Conservation (phyloP, 2,797 vertebrate species). For the Gobionotothen gibberifrons region DNA sequence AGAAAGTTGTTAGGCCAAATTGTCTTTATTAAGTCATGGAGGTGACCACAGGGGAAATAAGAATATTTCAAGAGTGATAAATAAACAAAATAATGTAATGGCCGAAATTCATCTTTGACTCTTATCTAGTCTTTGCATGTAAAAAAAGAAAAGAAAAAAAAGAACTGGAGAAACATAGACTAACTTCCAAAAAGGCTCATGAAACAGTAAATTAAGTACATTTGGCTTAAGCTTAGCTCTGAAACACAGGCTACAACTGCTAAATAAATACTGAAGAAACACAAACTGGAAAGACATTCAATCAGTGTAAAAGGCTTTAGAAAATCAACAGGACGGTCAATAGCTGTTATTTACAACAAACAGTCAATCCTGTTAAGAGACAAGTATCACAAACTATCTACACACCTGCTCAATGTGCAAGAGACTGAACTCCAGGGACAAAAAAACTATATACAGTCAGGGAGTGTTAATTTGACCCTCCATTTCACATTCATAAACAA, state of each 20-base stretch:
- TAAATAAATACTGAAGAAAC: constrained; percentile 58
- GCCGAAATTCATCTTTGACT: background rate
- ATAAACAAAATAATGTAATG: constrained; percentile 10
- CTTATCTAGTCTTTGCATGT: background rate
- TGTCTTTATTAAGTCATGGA: constrained; percentile 59
- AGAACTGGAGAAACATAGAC: background rate
- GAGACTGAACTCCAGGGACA: constrained; percentile 13
- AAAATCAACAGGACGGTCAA: constrained; percentile 48
- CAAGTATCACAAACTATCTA: constrained; percentile 50
- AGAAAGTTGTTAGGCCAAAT: background rate
- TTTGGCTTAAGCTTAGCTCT: constrained; percentile 4
- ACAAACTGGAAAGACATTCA: constrained; percentile 1
- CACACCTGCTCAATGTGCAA: constrained; percentile 21
- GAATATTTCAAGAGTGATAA: background rate
- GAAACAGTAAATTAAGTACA: background rate
- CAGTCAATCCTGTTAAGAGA: constrained; percentile 6
- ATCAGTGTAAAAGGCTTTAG: constrained; percentile 52
- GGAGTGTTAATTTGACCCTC: background rate
- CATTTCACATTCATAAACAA: constrained; percentile 1
- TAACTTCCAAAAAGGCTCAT: background rate
- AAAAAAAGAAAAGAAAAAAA: background rate
- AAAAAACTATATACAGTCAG: constrained; percentile 46
- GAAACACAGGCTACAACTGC: background rate
- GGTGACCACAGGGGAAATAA: constrained; percentile 23
- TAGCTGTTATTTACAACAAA: constrained; percentile 46